A percentile compares a stretch with the other conserved stretches of the same genome.
Evolutionary conservation across 2,888 invertebrate species (phyloP).

Genomic region (Agelastica alni): DNA sequence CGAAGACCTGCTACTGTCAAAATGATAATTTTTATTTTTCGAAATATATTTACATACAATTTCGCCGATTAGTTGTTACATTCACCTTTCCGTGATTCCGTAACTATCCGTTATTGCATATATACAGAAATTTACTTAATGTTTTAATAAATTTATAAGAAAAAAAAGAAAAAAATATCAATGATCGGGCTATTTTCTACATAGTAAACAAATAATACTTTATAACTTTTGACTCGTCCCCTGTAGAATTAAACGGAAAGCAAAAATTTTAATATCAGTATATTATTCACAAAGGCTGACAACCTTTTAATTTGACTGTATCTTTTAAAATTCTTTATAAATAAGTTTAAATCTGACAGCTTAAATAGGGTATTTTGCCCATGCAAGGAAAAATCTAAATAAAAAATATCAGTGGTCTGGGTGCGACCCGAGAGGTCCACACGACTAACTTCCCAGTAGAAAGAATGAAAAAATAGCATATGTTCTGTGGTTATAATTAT

Average conservation of each 20-base stretch:
- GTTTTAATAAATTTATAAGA: background rate
- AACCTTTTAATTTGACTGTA: too few species aligned
- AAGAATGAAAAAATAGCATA: too few species aligned
- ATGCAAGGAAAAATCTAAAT: background rate
- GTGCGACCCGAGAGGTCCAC: too few species aligned
- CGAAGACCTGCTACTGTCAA: conserved; percentile 26
- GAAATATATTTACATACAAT: conserved; percentile 27
- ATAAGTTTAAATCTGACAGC: too few species aligned
- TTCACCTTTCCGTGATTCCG: background rate
- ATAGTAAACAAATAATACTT: too few species aligned
- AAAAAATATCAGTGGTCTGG: too few species aligned
- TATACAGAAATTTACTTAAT: background rate
- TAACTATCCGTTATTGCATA: background rate
- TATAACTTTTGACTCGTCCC: background rate
- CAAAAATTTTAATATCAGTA: background rate
- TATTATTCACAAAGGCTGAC: background rate
- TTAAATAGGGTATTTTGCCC: too few species aligned
- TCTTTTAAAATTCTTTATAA: too few species aligned
- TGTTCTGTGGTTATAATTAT: too few species aligned
- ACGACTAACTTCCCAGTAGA: too few species aligned
- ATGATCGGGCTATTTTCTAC: too few species aligned
- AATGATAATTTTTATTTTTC: conserved; percentile 23
- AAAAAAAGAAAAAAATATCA: background rate
- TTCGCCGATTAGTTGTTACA: background rate
- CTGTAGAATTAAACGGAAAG: background rate